Evolutionary conservation across 2,888 invertebrate species (phyloP).

Genomic region (Watsonalla binaria): DNA sequence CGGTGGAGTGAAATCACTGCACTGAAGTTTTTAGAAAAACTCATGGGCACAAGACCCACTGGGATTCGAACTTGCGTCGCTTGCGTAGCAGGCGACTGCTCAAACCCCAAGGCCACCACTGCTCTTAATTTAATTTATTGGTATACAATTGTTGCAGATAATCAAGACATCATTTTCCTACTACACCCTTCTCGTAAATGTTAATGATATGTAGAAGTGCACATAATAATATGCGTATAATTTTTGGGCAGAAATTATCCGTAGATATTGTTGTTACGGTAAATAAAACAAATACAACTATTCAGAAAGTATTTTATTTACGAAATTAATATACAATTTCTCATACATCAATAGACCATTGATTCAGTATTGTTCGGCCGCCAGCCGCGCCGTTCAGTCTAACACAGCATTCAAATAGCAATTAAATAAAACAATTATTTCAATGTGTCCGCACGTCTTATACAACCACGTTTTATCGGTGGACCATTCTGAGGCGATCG

Average conservation of each 20-base stretch:
- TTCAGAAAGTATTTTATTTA: slow-evolving; percentile 74
- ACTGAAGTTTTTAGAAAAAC: too few species aligned
- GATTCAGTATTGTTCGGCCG: slow-evolving; percentile 52
- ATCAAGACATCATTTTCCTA: slow-evolving; percentile 71
- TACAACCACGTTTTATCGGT: slow-evolving; percentile 32
- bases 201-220: slow-evolving; percentile 50
- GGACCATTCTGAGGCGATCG: slow-evolving; percentile 22
- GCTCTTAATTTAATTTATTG: too few species aligned
- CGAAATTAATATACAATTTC: slow-evolving; percentile 76
- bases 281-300: slow-evolving; percentile 30
- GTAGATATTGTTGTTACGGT: slow-evolving; percentile 2
- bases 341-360: slow-evolving; percentile 65
- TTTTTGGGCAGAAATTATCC: slow-evolving; percentile 13
- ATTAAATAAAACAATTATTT: slow-evolving; percentile 25
- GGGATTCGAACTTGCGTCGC: too few species aligned
- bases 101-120: too few species aligned
- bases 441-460: slow-evolving; percentile 19
- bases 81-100: too few species aligned
- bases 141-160: slow-evolving; percentile 46
- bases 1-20: too few species aligned
- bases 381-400: slow-evolving; percentile 50
- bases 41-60: too few species aligned
- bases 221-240: too few species aligned
- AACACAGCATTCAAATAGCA: slow-evolving; percentile 38
- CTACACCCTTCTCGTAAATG: slow-evolving; percentile 63